Conservation (phyloP, 2,113 vertebrate genomes). For the Actinemys pallida region DNA sequence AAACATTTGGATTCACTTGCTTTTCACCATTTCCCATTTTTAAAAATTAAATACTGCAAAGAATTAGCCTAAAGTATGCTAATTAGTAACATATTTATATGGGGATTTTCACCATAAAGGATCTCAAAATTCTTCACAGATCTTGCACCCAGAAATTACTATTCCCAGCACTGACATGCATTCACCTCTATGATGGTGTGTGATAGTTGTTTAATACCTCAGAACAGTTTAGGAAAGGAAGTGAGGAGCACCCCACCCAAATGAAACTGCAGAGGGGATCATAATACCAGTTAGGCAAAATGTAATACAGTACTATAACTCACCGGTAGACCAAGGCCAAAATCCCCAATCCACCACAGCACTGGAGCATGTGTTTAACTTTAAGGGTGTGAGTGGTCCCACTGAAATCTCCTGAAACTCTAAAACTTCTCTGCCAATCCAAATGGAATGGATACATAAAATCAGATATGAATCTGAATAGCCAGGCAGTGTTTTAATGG, state of each 20-base stretch:
- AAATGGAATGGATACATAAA: not conserved
- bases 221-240: not conserved
- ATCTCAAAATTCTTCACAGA: not conserved
- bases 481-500: not conserved
- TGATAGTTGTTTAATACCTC: not conserved
- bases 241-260: not conserved
- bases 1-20: not conserved
- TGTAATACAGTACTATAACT: not conserved
- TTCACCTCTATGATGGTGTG: not conserved
- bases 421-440: not conserved
- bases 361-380: not conserved
- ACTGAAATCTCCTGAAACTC: not conserved
- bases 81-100: not conserved
- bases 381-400: not conserved
- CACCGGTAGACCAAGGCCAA: not conserved
- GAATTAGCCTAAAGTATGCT: not conserved
- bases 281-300: not conserved
- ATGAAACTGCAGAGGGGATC: not conserved
- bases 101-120: not conserved
- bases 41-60: not conserved
- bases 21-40: not conserved
- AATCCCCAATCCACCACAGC: not conserved
- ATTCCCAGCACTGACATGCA: not conserved
- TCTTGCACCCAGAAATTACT: not conserved
- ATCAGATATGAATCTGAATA: not conserved